phyloP scores from a whole-genome alignment of 2,797 vertebrate genomes.

The Lates japonicus region DNA sequence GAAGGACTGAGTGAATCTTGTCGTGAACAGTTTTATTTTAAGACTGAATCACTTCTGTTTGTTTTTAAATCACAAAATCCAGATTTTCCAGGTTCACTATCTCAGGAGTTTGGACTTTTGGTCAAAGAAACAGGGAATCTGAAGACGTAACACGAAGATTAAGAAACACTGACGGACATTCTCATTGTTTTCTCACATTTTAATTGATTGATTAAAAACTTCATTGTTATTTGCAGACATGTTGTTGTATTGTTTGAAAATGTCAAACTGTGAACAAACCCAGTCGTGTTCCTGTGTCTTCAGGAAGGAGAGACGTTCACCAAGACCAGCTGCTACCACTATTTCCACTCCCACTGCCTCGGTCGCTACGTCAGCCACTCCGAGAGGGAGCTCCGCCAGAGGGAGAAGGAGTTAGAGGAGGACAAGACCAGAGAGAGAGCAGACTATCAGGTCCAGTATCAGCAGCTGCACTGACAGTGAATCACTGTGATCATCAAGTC shows the following conservation, averaged over 20 bases:
- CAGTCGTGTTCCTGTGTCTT: background rate
- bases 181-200: too few species aligned
- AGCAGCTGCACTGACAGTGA: accelerated
- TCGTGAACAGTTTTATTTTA: too few species aligned
- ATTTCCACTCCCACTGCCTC: slow-evolving; percentile 96
- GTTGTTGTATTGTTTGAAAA: too few species aligned
- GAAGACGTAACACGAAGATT: too few species aligned
- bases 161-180: too few species aligned
- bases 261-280: background rate
- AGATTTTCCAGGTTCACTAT: too few species aligned
- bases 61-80: too few species aligned
- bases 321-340: slow-evolving; percentile 95
- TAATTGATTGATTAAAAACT: too few species aligned
- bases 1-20: too few species aligned
- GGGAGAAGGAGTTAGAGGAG: slow-evolving; percentile 88
- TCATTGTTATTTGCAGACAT: too few species aligned
- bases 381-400: slow-evolving; percentile 88
- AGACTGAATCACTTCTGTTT: too few species aligned
- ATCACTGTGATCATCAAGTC: background rate
- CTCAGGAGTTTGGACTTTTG: background rate
- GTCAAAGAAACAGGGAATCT: too few species aligned
- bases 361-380: slow-evolving; percentile 93
- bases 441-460: slow-evolving; percentile 70
- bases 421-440: slow-evolving; percentile 81
- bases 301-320: slow-evolving; percentile 92